Evolutionary conservation across 2,113 vertebrate species (phyloP), one percentile per base, ranked within the genome.

Genomic region (Deroptyus accipitrinus): DNA sequence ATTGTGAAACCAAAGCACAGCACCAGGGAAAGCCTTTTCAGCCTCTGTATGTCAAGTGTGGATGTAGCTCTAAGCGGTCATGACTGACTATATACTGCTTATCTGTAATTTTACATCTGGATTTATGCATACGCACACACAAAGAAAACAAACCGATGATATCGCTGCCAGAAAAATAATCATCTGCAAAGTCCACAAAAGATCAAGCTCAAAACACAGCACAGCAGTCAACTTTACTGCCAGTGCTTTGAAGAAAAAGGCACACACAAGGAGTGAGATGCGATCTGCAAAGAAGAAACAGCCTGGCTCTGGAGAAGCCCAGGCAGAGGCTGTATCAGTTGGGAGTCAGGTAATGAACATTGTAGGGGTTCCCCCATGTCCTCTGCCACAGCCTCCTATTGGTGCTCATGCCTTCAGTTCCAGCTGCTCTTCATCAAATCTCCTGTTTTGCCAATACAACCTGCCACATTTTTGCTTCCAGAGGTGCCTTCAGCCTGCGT

Each of bases 1-100:
- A 8, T 88, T 93, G 85, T 88, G 83, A 97, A 95, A 96, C 19
- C 33, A 83, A 31, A 68, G 64, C 27, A 39, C 39, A 13, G 63
- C 11, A 55, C 17, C 64, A 94, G 51, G 46, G 64, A 94, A 94
- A 81, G 55, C 27, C 55, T 63, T 49, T 72, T 69, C 44, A 84
- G 61, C 48, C 76, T 62, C 66, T n/a, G 7, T 33, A 68, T 31
- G 86, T 13, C 37, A n/a, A 80, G 16, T 1, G 49, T 77, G 72
- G 31, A 25, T 37, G 41, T 13, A 41, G 44, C 64, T 37, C 8
- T 48, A 57, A 90, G 30, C 11, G 22, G 27, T 63, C 39, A 35
- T 20, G 30, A n/a, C 41, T 52, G 33, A 8, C 76, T 75, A 10
- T 0, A 1, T 51, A 77, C 48, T 37, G 49, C 19, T 63, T 35